Evolutionary conservation across 2,113 vertebrate species (phyloP).

Genomic region (Mugil cephalus): DNA sequence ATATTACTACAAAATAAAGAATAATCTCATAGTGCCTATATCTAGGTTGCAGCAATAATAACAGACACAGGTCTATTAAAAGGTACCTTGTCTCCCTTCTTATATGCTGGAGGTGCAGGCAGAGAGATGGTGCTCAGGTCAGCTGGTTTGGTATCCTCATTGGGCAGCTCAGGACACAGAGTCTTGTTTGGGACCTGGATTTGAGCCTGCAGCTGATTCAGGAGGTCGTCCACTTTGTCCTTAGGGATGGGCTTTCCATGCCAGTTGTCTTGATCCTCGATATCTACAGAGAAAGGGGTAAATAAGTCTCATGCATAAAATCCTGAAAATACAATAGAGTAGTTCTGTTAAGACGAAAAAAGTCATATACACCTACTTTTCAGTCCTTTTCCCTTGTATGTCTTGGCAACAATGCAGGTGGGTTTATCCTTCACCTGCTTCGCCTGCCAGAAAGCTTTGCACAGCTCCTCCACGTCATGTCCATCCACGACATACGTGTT

Average conservation of each 20-base stretch:
- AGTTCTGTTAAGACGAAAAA: neutral
- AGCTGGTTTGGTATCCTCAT: slow-evolving; percentile 78
- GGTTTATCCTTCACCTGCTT: slow-evolving; percentile 86
- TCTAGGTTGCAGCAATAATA: neutral
- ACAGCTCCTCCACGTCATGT: slow-evolving; percentile 88
- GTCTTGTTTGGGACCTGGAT: slow-evolving; percentile 84
- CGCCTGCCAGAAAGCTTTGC: slow-evolving; percentile 87
- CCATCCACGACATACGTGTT: slow-evolving; percentile 91
- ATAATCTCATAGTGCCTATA: neutral
- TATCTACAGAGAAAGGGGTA: slow-evolving; percentile 69
- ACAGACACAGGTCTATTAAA: neutral
- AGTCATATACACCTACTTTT: slow-evolving; percentile 78
- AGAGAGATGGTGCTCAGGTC: slow-evolving; percentile 76
- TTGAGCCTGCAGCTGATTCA: slow-evolving; percentile 82
- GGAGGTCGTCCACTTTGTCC: slow-evolving; percentile 82
- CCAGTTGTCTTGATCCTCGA: slow-evolving; percentile 90
- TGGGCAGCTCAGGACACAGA: slow-evolving; percentile 81
- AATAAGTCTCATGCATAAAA: neutral
- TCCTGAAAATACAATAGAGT: neutral
- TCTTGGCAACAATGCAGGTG: slow-evolving; percentile 90
- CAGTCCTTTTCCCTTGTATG: slow-evolving; percentile 89
- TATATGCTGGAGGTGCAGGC: slow-evolving; percentile 81
- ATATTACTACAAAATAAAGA: neutral
- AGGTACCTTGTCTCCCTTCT: slow-evolving; percentile 86
- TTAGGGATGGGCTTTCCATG: slow-evolving; percentile 90